These are phyloP conservation scores for Exephanes ischioxanthus DNA, from an alignment of 2,888 invertebrate genomes.

Conservation along the genomic window DNA sequence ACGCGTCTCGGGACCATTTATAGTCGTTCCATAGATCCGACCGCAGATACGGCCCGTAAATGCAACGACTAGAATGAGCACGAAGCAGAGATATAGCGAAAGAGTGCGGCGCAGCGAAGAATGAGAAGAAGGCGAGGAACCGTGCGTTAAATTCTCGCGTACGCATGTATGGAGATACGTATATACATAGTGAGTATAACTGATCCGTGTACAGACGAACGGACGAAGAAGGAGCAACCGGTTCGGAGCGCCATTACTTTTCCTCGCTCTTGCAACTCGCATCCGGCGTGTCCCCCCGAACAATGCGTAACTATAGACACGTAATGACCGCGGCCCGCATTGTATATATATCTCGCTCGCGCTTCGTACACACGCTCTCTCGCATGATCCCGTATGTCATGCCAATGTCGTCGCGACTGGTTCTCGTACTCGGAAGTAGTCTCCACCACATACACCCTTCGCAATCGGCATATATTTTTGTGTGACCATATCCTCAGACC, in stretches of 20 bases:
- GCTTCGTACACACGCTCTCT: conserved; percentile 37
- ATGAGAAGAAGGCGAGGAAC: conserved; percentile 22
- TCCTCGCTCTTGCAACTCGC: conserved; percentile 72
- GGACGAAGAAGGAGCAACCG: conserved; percentile 69
- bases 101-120: not conserved
- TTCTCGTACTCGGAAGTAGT: conserved; percentile 25
- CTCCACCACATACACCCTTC: not conserved
- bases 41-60: conserved; percentile 27
- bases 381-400: conserved; percentile 68
- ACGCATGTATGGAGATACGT: conserved; percentile 18
- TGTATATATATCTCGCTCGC: conserved; percentile 71
- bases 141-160: conserved; percentile 22
- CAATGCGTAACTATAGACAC: conserved; percentile 77
- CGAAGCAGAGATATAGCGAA: conserved; percentile 8
- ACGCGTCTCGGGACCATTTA: conserved; percentile 37
- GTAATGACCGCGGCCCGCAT: conserved; percentile 78
- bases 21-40: conserved; percentile 52
- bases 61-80: conserved; percentile 20
- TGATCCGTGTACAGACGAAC: not conserved
- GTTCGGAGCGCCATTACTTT: conserved; percentile 77
- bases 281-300: conserved; percentile 77
- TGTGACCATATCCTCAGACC: not conserved
- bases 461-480: not conserved
- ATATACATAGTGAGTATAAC: conserved; percentile 1
- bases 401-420: conserved; percentile 33